Evolutionary conservation across 1,140 invertebrate species (phyloP).

Genomic region (Lasaia peninsularis): DNA sequence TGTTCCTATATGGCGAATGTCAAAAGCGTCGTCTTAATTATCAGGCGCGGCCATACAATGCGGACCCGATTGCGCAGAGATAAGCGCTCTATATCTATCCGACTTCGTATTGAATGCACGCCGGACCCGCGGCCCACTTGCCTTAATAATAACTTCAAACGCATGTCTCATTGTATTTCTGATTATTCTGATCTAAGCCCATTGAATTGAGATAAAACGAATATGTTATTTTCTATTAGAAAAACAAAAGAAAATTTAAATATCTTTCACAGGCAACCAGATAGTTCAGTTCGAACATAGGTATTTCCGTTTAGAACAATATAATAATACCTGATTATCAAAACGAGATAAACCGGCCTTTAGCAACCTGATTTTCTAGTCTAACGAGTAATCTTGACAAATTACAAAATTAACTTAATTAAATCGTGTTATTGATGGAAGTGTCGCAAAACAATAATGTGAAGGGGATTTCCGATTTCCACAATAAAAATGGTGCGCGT

Average conservation of each 20-base stretch:
- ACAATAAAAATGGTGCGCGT: conserved; percentile 33
- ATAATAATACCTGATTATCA: conserved; percentile 45
- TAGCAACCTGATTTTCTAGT: conserved; percentile 52
- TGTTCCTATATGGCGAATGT: conserved; percentile 76
- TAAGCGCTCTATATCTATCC: conserved; percentile 66
- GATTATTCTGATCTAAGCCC: conserved; percentile 69
- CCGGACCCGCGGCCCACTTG: conserved; percentile 57
- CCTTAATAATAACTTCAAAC: conserved; percentile 73
- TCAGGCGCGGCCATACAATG: conserved; percentile 71
- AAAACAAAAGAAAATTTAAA: conserved; percentile 38
- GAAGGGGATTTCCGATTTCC: conserved; percentile 66
- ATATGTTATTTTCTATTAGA: conserved; percentile 40
- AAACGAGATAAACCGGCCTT: conserved; percentile 57
- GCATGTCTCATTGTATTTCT: conserved; percentile 71
- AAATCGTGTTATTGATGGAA: conserved; percentile 53
- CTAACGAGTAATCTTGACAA: conserved; percentile 51
- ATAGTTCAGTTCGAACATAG: conserved; percentile 13
- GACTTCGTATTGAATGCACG: conserved; percentile 63
- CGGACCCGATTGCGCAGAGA: conserved; percentile 71
- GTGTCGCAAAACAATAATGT: conserved; percentile 48
- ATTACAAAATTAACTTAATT: conserved; percentile 46
- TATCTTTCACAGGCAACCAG: conserved; percentile 18
- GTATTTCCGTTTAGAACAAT: conserved; percentile 32
- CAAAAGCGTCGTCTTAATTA: conserved; percentile 77
- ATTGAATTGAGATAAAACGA: conserved; percentile 67